phyloP scores from a whole-genome alignment of 2,797 vertebrate species.

The Lates japonicus region DNA sequence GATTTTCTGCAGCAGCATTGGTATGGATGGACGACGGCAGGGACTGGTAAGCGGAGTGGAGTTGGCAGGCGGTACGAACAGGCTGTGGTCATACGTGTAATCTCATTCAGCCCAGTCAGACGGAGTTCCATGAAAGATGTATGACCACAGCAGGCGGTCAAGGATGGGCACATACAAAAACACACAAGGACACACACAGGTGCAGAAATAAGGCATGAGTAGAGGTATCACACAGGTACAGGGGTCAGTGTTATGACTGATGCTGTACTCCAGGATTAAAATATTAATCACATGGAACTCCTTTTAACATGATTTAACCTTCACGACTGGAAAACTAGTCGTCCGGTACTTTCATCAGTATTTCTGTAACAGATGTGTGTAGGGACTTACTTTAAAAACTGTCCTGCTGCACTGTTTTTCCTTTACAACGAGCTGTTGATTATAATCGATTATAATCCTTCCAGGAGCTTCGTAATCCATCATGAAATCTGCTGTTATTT shows the following conservation, averaged over 20 bases:
- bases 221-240: neutral
- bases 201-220: neutral
- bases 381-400: too few relatives aligned
- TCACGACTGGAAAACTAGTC: too few relatives aligned
- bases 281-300: too few relatives aligned
- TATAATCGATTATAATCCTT: too few relatives aligned
- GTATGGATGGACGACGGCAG: conserved; percentile 37
- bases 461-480: too few relatives aligned
- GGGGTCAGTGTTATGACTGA: neutral
- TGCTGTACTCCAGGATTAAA: too few relatives aligned
- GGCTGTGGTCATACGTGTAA: conserved; percentile 59
- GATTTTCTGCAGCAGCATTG: conserved; percentile 39
- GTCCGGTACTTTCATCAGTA: too few relatives aligned
- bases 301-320: too few relatives aligned
- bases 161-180: conserved; percentile 5
- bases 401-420: too few relatives aligned
- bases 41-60: conserved; percentile 43
- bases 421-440: too few relatives aligned
- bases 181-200: neutral
- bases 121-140: conserved; percentile 63
- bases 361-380: too few relatives aligned
- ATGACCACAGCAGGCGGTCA: conserved; percentile 26
- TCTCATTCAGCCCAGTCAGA: conserved; percentile 50
- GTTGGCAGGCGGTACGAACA: conserved; percentile 18
- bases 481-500: too few relatives aligned